Evolutionary conservation across 2,113 vertebrate species (phyloP), one percentile per base, ranked within the genome.

Genomic region (Caranx melampygus): DNA sequence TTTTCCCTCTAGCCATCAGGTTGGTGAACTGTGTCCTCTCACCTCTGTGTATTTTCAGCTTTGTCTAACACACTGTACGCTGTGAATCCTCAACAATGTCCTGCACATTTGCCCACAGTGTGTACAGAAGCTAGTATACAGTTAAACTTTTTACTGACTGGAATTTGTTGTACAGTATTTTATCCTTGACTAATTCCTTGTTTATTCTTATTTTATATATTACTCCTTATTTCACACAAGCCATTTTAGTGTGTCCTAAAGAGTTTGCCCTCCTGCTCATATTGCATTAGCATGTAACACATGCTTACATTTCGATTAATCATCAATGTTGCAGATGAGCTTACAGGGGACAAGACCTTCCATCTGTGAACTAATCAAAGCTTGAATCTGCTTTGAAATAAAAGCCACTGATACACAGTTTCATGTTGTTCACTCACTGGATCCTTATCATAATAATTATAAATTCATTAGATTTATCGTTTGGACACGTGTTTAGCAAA

Each of bases 391-490:
- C 65, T 54, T 44, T 44, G 35, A 54, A 64, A 26, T 12, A 34
- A 51, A 49, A 49, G 26, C 16, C 16, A 34, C 34, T 69, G 35
- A 16, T 21, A 34, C 8, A 70, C 57, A 61, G 58, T 26, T 6
- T 49, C 51, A 40, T 13, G 15, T 33, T 55, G 13, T 72, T 69
- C 21, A 34, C 12, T 21, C 3, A n/a, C 33, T 59, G 16, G 13
- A 67, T 76, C n/a, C 49, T 26, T 58, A 4, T 75, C 12, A 40
- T 51, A 52, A 42, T 16, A 77, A 35, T 40, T 45, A 18, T 14
- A 55, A 71, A 55, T 71, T 26, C 4, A 2, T 62, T 61, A 21
- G 35, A 54, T 63, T 42, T 54, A 44, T 37, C 51, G n/a, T 35
- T 26, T 47, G 18, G 68, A 58, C 10, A 20, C 9, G 33, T 49